Percentiles rank a stretch among this genome's conserved stretches.
These are phyloP conservation scores for Tenthredo notha DNA, from an alignment of 2,888 invertebrate species.

Conservation along the genomic window DNA sequence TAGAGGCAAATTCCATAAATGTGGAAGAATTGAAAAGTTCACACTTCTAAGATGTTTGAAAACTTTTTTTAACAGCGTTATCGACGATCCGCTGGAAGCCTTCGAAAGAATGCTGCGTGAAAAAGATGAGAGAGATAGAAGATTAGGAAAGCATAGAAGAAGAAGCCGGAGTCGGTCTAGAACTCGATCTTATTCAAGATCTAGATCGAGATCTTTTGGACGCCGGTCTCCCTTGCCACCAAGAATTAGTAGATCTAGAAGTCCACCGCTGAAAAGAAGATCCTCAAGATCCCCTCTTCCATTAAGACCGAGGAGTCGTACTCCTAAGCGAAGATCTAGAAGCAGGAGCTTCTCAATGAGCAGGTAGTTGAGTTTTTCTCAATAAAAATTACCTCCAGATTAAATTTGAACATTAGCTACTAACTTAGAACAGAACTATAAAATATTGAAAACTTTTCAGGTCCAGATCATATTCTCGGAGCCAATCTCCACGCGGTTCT, in stretches of 20 bases:
- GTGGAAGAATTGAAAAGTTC: constrained; percentile 38
- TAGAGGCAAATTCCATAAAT: too few relatives aligned
- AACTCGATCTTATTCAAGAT: constrained; percentile 79
- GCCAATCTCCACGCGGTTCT: constrained; percentile 80
- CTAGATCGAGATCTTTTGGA: constrained; percentile 76
- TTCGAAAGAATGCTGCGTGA: constrained; percentile 93
- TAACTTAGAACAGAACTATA: neutral
- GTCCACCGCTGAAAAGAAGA: constrained; percentile 74
- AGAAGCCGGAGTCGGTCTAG: constrained; percentile 79
- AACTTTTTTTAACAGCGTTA: constrained; percentile 80
- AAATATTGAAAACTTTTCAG: constrained; percentile 73
- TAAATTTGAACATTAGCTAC: neutral
- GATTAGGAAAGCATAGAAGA: constrained; percentile 83
- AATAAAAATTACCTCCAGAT: neutral
- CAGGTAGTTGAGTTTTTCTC: constrained; percentile 75
- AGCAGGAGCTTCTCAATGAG: constrained; percentile 81
- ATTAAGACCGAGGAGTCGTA: constrained; percentile 73
- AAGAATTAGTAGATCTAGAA: constrained; percentile 76
- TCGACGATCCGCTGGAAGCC: constrained; percentile 92
- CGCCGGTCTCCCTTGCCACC: constrained; percentile 74
- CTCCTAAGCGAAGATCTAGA: constrained; percentile 75
- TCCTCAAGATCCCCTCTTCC: constrained; percentile 73
- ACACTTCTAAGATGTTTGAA: neutral
- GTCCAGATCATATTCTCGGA: constrained; percentile 84
- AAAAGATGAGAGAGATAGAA: constrained; percentile 87